Base-by-base conservation (phyloP, 2,113 vertebrate species). In the Aviceda subcristata region DNA sequence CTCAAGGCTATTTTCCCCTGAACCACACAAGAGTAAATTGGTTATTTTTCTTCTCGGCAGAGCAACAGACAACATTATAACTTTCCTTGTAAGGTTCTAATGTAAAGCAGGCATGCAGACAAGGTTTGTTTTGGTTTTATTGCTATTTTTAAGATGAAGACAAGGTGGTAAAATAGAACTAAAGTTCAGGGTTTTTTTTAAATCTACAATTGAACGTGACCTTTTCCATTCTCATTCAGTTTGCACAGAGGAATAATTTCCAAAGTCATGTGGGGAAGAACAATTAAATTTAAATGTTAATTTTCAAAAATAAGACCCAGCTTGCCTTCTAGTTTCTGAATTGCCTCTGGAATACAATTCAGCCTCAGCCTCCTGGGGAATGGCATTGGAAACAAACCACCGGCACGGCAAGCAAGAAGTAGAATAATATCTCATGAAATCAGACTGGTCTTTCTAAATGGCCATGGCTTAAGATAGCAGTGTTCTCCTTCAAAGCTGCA, bases 1-100 rank as follows among this genome's bases (percentile, higher is more conserved):
- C 97, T 96, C 97, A 97, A 97, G 97, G 98, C 97, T 98, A 85
- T 98, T 98, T 98, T 96, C 81, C 89, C 56, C 88, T 95, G 94
- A 97, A 97, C 94, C 91, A 96, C 85, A 95, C 88, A 84, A 91
- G 91, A 98, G 72, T 91, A 97, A 98, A 98, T 98, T 97, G 96
- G 92, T 97, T 96, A 96, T 98, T 98, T 97, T 96, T 97, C 94
- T 88, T 97, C 95, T 86, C 85, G 29, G 76, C 51, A 66, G 73
- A 78, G 76, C 87, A 96, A 67, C 79, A 94, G 90, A 96, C 82
- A 97, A 95, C 92, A 95, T 95, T 89, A 83, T 96, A 95, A 93
- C 85, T 95, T 97, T 80, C 86, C 91, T 91, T 78, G 50, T 71
- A 92, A 93, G 71, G 55, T 96, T 95, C 71, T 94, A 96, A 90